phyloP scores from a whole-genome alignment of 2,113 vertebrate genomes.

The Centropus unirufus region DNA sequence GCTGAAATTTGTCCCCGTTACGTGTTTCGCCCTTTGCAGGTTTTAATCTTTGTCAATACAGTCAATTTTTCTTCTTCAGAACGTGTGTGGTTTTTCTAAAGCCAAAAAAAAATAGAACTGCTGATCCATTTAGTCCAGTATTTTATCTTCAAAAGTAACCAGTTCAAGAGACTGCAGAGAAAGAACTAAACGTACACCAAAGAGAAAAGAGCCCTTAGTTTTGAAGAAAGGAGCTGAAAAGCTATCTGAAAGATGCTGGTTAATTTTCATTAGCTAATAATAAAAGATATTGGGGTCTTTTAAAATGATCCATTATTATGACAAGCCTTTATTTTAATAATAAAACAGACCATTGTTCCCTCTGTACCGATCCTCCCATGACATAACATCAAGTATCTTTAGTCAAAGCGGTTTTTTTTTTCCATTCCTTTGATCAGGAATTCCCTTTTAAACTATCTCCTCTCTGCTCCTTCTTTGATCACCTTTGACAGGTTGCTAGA shows the following conservation, averaged over 20 bases:
- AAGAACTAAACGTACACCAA: not conserved
- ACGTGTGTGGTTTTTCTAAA: not conserved
- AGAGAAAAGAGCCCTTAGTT: not conserved
- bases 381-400: not conserved
- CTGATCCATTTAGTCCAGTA: not conserved
- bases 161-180: not conserved
- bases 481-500: conserved; percentile 6
- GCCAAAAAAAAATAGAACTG: not conserved
- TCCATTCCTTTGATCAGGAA: conserved; percentile 45
- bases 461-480: conserved; percentile 45
- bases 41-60: not conserved
- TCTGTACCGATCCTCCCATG: not conserved
- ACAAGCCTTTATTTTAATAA: not conserved
- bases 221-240: not conserved
- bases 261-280: not conserved
- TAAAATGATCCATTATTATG: not conserved
- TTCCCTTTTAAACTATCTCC: conserved; percentile 43
- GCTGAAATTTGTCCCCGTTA: not conserved
- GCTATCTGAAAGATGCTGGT: not conserved
- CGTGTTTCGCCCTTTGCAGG: not conserved
- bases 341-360: not conserved
- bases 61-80: not conserved
- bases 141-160: not conserved
- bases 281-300: not conserved
- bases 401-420: not conserved